Evolutionary conservation across 2,888 invertebrate genomes (phyloP).

Genomic region (Pachydiplax longipennis): DNA sequence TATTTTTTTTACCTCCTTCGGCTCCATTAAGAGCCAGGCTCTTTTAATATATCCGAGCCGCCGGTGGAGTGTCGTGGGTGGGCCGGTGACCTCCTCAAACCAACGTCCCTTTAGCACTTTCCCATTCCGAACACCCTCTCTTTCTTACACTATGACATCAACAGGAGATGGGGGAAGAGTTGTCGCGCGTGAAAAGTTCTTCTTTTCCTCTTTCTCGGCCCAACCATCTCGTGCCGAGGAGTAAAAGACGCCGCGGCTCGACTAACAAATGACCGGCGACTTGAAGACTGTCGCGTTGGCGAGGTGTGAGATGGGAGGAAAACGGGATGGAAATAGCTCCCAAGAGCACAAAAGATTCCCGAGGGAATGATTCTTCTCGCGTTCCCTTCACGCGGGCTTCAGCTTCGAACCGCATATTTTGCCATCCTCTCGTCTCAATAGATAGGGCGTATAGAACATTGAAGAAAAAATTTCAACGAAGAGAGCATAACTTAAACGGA

Average conservation of each 20-base stretch:
- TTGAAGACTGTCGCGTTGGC: slow-evolving; percentile 31
- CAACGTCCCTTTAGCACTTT: background rate
- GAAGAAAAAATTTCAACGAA: too few species aligned
- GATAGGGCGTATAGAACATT: too few species aligned
- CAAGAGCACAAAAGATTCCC: background rate
- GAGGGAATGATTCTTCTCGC: background rate
- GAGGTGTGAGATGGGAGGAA: background rate
- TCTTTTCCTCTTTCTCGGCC: background rate
- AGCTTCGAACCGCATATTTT: too few species aligned
- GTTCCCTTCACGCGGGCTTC: background rate
- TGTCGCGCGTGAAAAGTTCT: background rate
- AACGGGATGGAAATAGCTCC: background rate
- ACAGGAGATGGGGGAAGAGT: background rate
- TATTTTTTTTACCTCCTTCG: background rate
- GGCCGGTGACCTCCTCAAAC: background rate
- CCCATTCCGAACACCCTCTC: background rate
- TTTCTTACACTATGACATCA: background rate
- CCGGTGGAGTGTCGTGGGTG: background rate
- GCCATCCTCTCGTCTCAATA: too few species aligned
- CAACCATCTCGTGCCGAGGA: background rate
- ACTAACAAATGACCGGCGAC: slow-evolving; percentile 32
- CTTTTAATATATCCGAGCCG: background rate
- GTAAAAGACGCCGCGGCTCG: slow-evolving; percentile 13
- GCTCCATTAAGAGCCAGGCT: background rate
- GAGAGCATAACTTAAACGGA: too few species aligned